phyloP scores from a whole-genome alignment of 2,797 vertebrate genomes.

The Peromyscus nudipes region DNA sequence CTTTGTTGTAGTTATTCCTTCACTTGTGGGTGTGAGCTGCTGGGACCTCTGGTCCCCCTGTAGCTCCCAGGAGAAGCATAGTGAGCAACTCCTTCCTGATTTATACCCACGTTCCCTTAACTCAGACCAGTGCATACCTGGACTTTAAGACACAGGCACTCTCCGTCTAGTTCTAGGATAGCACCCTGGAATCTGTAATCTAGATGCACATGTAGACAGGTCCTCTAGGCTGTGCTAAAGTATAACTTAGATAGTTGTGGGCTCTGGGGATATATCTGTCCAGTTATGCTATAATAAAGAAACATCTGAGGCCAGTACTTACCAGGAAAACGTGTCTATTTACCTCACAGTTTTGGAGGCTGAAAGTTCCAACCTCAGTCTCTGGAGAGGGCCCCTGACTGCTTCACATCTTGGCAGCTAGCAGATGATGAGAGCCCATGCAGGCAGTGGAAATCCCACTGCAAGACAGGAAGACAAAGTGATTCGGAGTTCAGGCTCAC shows the following conservation, averaged over 20 bases:
- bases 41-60: background rate
- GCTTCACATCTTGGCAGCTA: no score
- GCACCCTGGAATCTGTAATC: background rate
- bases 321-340: background rate
- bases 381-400: background rate
- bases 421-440: background rate
- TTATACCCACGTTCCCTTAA: background rate
- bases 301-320: background rate
- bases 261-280: background rate
- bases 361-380: background rate
- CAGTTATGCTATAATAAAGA: background rate
- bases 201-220: background rate
- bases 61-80: background rate
- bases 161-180: background rate
- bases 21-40: background rate
- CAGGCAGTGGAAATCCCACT: background rate
- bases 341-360: background rate
- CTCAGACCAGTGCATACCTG: background rate
- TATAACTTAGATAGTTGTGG: background rate
- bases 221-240: background rate
- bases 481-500: background rate
- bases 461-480: background rate
- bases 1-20: background rate
- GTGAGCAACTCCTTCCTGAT: background rate
- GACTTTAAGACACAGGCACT: background rate